Evolutionary conservation across 2,888 invertebrate genomes (phyloP).

Genomic region (Meiosimyza platycephala): DNA sequence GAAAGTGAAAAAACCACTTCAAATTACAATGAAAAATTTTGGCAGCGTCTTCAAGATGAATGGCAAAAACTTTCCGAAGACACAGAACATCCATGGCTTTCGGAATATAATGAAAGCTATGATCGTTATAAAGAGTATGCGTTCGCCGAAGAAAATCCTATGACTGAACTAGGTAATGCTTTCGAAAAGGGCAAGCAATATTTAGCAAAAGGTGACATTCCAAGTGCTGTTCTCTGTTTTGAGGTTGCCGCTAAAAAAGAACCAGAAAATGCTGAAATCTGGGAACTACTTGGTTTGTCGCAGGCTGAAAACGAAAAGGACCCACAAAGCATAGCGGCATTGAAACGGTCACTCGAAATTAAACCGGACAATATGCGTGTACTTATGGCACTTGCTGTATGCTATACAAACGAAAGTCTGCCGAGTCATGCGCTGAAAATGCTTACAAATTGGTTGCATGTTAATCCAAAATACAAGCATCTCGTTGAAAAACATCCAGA

Average conservation of each 20-base stretch:
- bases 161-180: slow-evolving; percentile 81
- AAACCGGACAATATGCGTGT: slow-evolving; percentile 85
- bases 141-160: slow-evolving; percentile 82
- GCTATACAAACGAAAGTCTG: slow-evolving; percentile 96
- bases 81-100: slow-evolving; percentile 77
- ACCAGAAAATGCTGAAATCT: slow-evolving; percentile 82
- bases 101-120: slow-evolving; percentile 74
- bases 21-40: slow-evolving; percentile 72
- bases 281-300: slow-evolving; percentile 89
- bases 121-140: slow-evolving; percentile 72
- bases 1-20: slow-evolving; percentile 73
- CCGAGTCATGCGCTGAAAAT: slow-evolving; percentile 89
- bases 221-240: slow-evolving; percentile 95
- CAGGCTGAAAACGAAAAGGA: slow-evolving; percentile 99
- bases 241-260: slow-evolving; percentile 93
- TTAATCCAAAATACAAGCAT: slow-evolving; percentile 85
- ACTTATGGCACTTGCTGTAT: slow-evolving; percentile 90
- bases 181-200: slow-evolving; percentile 87
- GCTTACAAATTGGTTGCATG: slow-evolving; percentile 81
- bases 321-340: slow-evolving; percentile 89
- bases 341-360: slow-evolving; percentile 84
- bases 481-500: slow-evolving; percentile 68
- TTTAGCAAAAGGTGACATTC: slow-evolving; percentile 88
- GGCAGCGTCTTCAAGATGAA: slow-evolving; percentile 78
- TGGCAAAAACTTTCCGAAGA: slow-evolving; percentile 81